A percentile compares a stretch with the other conserved stretches of the same genome.
Evolutionary conservation across 2,113 vertebrate genomes (phyloP).

Genomic region (Zosterops hypoxanthus): DNA sequence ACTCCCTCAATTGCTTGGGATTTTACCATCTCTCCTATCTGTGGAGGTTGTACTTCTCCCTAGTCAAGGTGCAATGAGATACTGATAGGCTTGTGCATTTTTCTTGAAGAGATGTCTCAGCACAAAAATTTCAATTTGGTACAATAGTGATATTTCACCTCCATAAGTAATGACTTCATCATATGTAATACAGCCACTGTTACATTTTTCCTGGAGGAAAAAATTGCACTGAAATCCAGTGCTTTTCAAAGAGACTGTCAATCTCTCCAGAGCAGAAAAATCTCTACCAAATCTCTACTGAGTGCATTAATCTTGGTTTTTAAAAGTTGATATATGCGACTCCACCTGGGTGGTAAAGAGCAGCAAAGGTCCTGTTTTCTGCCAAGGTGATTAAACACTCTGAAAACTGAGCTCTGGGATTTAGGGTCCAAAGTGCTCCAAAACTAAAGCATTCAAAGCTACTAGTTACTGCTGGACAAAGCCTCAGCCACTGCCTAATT

Average conservation of each 20-base stretch:
- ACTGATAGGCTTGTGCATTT: background rate
- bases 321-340: background rate
- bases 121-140: constrained; percentile 1
- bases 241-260: background rate
- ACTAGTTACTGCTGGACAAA: background rate
- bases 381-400: background rate
- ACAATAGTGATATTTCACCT: background rate
- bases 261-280: background rate
- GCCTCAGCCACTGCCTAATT: background rate
- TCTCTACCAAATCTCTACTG: background rate
- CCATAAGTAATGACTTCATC: background rate
- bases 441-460: background rate
- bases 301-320: background rate
- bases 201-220: background rate
- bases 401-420: background rate
- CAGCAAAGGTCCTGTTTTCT: background rate
- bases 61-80: background rate
- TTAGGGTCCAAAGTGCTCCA: background rate
- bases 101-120: background rate
- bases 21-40: background rate
- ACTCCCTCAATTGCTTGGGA: background rate
- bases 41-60: background rate
- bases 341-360: background rate
- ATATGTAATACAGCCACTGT: background rate
- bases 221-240: background rate